Conservation (phyloP, 2,113 vertebrate species). For the Oncorhynchus clarkii region DNA sequence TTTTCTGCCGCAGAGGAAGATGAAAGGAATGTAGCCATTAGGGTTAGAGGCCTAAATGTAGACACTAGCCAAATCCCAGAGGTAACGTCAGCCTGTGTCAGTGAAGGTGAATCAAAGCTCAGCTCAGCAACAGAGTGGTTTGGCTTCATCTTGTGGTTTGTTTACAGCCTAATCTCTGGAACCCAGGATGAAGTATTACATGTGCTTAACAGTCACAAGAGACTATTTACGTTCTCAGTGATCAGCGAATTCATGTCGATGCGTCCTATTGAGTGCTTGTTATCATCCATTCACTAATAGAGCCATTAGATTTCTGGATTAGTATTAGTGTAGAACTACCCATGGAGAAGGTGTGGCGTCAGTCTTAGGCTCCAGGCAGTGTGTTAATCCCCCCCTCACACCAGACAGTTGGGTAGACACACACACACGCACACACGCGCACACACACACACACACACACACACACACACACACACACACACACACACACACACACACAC, state of each 20-base stretch:
- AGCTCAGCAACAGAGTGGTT: too few species aligned
- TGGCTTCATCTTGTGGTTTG: background rate
- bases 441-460: too few species aligned
- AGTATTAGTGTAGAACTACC: background rate
- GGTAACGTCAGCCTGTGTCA: constrained; percentile 22
- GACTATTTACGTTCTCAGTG: background rate
- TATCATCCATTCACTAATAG: too few species aligned
- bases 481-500: too few species aligned
- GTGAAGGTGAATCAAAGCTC: background rate
- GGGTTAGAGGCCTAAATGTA: constrained; percentile 21
- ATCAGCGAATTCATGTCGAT: background rate
- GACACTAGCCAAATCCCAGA: constrained; percentile 33
- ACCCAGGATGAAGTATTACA: too few species aligned
- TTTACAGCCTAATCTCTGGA: too few species aligned
- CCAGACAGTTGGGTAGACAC: background rate
- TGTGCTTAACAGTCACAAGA: too few species aligned
- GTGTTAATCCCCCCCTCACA: background rate
- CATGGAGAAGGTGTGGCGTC: background rate
- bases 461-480: too few species aligned
- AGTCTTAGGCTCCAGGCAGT: background rate
- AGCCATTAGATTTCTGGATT: too few species aligned
- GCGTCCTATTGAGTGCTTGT: too few species aligned
- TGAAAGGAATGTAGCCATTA: constrained; percentile 52
- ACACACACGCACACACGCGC: too few species aligned
- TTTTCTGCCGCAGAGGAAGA: constrained; percentile 8